A percentile compares a stretch with the other conserved stretches of the same genome.
phyloP scores from a whole-genome alignment of 2,888 invertebrate species.

The Dexiosoma caninum region DNA sequence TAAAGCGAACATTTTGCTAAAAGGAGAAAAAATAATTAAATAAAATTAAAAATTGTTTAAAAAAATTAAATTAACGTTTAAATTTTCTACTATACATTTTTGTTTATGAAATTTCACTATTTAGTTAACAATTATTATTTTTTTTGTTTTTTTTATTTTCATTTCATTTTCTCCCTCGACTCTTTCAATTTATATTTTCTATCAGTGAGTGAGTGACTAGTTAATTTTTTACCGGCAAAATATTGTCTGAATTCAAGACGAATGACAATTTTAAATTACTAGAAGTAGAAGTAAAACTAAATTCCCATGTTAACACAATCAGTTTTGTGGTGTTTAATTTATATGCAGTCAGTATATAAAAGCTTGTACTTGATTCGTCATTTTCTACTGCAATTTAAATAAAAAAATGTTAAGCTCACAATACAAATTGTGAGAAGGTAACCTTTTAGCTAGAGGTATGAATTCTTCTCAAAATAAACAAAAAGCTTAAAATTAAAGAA shows the following conservation, averaged over 20 bases:
- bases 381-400: not conserved
- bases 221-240: not conserved
- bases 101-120: not conserved
- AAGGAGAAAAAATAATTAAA: slow-evolving; percentile 65
- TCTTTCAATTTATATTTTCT: not conserved
- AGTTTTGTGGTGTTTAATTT: not conserved
- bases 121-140: not conserved
- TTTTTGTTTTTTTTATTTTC: not conserved
- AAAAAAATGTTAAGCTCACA: not conserved
- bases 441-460: not conserved
- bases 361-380: not conserved
- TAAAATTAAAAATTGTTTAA: slow-evolving; percentile 9
- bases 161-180: no score
- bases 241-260: not conserved
- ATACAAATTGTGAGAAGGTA: not conserved
- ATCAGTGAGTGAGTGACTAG: not conserved
- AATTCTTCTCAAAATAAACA: no score
- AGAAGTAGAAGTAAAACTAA: not conserved
- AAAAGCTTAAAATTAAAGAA: no score
- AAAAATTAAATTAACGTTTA: not conserved
- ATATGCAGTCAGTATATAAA: not conserved
- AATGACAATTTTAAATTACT: not conserved
- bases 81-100: not conserved
- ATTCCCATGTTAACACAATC: not conserved
- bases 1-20: slow-evolving; percentile 76